These are phyloP conservation scores for Centropus unirufus DNA, from an alignment of 2,113 vertebrate species.

Conservation along the genomic window DNA sequence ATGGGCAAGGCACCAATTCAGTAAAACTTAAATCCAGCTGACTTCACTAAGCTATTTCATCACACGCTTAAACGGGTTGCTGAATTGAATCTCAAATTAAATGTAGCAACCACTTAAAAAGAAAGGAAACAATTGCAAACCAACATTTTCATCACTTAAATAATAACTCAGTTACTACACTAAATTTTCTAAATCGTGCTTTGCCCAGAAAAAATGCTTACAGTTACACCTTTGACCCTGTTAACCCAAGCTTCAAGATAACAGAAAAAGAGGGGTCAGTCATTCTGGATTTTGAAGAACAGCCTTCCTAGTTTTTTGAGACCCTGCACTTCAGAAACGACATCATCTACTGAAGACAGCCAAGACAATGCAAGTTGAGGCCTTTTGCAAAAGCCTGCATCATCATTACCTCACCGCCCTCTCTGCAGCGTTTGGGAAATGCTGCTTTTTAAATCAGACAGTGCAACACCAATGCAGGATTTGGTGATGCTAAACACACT, in stretches of 20 bases:
- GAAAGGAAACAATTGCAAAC: constrained; percentile 20
- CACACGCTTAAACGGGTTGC: neutral
- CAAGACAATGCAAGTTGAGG: neutral
- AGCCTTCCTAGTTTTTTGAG: neutral
- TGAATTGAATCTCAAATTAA: neutral
- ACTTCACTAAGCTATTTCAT: neutral
- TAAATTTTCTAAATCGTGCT: neutral
- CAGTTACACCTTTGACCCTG: neutral
- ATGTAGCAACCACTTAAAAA: neutral
- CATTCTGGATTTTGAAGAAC: neutral
- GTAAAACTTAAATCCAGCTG: neutral
- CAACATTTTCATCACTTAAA: neutral
- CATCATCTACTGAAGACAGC: neutral
- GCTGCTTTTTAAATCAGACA: neutral
- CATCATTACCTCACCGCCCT: neutral
- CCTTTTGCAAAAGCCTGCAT: neutral
- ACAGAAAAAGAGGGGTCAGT: neutral
- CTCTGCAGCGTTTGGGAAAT: neutral
- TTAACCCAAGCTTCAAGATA: neutral
- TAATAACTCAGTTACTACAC: neutral
- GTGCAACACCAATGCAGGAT: neutral
- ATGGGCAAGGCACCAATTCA: constrained; percentile 2
- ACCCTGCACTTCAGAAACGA: neutral
- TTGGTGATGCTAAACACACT: neutral
- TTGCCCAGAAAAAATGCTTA: neutral